These are phyloP conservation scores for Hirtodrosophila confusa DNA, from an alignment of 2,888 invertebrate species.

Conservation along the genomic window DNA sequence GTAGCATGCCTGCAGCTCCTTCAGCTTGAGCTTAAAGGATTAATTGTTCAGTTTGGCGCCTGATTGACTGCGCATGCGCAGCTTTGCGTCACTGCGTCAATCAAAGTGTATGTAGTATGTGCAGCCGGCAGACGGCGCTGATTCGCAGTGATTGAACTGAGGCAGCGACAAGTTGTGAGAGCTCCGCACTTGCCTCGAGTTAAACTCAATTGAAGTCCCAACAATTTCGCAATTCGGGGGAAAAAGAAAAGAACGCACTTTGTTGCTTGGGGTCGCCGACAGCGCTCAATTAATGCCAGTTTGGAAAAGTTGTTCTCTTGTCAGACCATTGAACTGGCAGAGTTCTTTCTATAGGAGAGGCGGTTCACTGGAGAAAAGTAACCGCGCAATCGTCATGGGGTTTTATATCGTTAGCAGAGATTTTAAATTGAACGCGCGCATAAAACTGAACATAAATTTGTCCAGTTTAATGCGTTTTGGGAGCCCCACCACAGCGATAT, in stretches of 20 bases:
- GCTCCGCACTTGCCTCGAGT: conserved; percentile 23
- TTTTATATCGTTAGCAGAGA: conserved; percentile 16
- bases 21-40: conserved; percentile 53
- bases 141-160: conserved; percentile 21
- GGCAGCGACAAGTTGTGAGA: conserved; percentile 41
- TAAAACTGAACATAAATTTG: conserved; percentile 7
- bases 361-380: background rate
- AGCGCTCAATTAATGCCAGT: conserved; percentile 49
- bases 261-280: conserved; percentile 34
- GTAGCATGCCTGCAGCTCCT: conserved; percentile 36
- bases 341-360: background rate
- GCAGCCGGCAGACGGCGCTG: background rate
- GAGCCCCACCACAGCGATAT: no score
- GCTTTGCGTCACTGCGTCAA: conserved; percentile 47
- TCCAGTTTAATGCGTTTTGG: background rate
- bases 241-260: conserved; percentile 22
- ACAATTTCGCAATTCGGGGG: background rate
- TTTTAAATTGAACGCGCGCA: conserved; percentile 19
- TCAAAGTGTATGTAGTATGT: conserved; percentile 20
- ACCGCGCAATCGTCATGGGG: conserved; percentile 26
- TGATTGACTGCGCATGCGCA: conserved; percentile 58
- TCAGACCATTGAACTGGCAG: conserved; percentile 34
- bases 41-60: conserved; percentile 54
- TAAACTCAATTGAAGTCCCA: conserved; percentile 25
- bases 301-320: conserved; percentile 25